Conservation (phyloP, 2,888 invertebrate genomes). For the Iphiclides podalirius region DNA sequence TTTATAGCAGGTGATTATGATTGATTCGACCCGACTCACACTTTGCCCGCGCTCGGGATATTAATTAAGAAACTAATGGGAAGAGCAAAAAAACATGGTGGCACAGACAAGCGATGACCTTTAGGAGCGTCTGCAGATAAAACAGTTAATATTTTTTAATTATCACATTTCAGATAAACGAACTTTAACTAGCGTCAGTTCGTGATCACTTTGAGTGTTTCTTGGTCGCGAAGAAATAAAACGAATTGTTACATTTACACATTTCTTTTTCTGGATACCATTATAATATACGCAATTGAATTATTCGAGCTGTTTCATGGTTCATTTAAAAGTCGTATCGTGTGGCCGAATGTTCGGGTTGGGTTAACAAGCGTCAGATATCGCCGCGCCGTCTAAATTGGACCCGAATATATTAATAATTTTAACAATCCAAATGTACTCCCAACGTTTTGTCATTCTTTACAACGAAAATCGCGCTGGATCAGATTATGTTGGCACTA, state of each 20-base stretch:
- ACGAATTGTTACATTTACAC: too few relatives aligned
- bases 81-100: slow-evolving; percentile 50
- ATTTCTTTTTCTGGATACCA: too few relatives aligned
- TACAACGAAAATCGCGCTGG: not conserved
- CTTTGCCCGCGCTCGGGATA: slow-evolving; percentile 52
- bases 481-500: too few relatives aligned
- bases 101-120: slow-evolving; percentile 53
- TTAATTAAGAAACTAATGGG: slow-evolving; percentile 77
- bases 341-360: not conserved
- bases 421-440: not conserved
- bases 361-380: not conserved
- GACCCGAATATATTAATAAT: slow-evolving; percentile 1
- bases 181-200: too few relatives aligned
- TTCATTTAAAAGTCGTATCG: not conserved
- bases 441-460: not conserved
- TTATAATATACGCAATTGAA: not conserved
- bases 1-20: slow-evolving; percentile 67
- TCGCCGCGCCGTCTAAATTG: not conserved
- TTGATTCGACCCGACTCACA: slow-evolving; percentile 57
- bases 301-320: not conserved
- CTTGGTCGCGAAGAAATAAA: not conserved
- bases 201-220: slow-evolving; percentile 16
- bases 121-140: slow-evolving; percentile 45
- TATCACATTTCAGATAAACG: too few relatives aligned
- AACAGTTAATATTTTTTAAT: slow-evolving; percentile 38